A percentile compares a stretch with the other conserved stretches of the same genome.
Conservation (phyloP, 2,888 invertebrate genomes). For the Phaedon cochleariae region DNA sequence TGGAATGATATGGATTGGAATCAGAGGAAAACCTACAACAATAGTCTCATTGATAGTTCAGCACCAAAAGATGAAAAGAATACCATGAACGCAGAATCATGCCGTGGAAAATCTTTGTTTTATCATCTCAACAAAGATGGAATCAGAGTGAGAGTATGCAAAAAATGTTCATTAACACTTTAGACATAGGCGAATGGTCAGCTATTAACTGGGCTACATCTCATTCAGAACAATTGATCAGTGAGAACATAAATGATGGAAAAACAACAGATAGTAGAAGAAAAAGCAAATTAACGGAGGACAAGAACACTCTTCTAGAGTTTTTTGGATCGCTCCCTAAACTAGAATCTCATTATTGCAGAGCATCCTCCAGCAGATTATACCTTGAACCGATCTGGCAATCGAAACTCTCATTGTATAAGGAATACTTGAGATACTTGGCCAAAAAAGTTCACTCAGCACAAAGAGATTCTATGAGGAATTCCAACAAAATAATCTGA, state of each 20-base stretch:
- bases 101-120: neutral
- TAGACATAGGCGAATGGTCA: conserved; percentile 12
- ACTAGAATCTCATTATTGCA: conserved; percentile 25
- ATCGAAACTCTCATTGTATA: neutral
- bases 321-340: conserved; percentile 28
- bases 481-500: conserved; percentile 18
- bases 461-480: neutral
- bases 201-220: neutral
- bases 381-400: conserved; percentile 8
- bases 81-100: neutral
- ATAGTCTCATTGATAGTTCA: neutral
- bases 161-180: conserved; percentile 10
- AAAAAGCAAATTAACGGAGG: neutral
- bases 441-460: neutral
- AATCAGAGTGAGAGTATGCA: neutral
- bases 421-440: neutral
- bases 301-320: neutral
- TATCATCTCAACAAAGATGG: conserved; percentile 9
- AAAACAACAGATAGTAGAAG: neutral
- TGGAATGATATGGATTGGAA: neutral
- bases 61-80: conserved; percentile 8
- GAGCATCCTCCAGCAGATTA: neutral
- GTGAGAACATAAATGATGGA: neutral
- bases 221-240: neutral
- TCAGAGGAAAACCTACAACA: neutral